Evolutionary conservation across 2,113 vertebrate species (phyloP).

Genomic region (Aphelocoma coerulescens): DNA sequence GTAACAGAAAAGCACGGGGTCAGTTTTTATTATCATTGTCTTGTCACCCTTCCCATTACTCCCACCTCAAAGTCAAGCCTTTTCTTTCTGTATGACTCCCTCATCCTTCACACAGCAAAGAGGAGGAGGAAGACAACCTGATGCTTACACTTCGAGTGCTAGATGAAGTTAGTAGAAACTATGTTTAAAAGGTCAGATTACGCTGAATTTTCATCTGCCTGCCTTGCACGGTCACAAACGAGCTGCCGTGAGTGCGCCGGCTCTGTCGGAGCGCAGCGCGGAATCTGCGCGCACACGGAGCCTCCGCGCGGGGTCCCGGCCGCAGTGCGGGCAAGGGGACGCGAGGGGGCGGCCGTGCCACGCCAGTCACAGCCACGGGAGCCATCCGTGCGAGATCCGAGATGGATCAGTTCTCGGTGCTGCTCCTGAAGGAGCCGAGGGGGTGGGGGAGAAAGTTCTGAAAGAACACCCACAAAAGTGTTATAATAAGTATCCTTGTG

Average conservation of each 20-base stretch:
- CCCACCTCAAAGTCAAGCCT: background rate
- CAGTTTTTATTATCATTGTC: background rate
- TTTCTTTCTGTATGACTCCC: background rate
- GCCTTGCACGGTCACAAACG: rapidly evolving
- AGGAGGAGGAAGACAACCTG: background rate
- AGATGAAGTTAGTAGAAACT: rapidly evolving
- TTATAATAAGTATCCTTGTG: no score
- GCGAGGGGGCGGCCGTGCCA: constrained; percentile 60
- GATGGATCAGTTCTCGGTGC: rapidly evolving
- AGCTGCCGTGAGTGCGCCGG: rapidly evolving
- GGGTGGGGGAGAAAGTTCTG: background rate
- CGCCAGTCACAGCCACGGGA: rapidly evolving
- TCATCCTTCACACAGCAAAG: rapidly evolving
- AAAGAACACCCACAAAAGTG: background rate
- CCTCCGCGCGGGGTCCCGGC: rapidly evolving
- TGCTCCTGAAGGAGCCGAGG: rapidly evolving
- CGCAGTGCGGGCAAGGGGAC: background rate
- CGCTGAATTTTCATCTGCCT: rapidly evolving
- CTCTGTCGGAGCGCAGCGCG: background rate
- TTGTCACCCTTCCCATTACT: background rate
- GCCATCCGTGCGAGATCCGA: rapidly evolving
- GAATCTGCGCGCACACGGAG: rapidly evolving
- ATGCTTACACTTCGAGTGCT: rapidly evolving
- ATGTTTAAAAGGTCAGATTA: rapidly evolving
- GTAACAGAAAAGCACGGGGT: background rate